These are phyloP conservation scores for Cichladusa arquata DNA, from an alignment of 2,113 vertebrate species.

Conservation along the genomic window DNA sequence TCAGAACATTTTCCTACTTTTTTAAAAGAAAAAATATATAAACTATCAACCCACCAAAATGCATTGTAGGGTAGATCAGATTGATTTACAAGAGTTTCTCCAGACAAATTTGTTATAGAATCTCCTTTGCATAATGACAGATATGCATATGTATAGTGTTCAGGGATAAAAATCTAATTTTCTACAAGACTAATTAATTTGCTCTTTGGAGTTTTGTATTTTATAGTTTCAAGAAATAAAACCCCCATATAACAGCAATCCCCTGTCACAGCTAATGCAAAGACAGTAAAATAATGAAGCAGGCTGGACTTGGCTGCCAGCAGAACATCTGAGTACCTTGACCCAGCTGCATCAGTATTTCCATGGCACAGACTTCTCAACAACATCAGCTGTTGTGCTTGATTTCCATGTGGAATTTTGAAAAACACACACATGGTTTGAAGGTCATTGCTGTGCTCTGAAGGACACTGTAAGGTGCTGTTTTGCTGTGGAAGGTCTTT, in stretches of 20 bases:
- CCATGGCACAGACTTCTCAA: not conserved
- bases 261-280: not conserved
- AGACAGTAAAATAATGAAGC: not conserved
- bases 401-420: not conserved
- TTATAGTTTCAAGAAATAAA: not conserved
- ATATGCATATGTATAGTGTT: not conserved
- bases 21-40: not conserved
- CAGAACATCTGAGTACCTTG: not conserved
- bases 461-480: not conserved
- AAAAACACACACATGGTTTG: not conserved
- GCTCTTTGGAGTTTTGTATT: not conserved
- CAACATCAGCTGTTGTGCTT: not conserved
- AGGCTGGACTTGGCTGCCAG: not conserved
- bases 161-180: not conserved
- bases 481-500: not conserved
- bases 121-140: not conserved
- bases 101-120: not conserved
- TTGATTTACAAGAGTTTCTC: not conserved
- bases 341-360: not conserved
- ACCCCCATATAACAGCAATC: not conserved
- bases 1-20: not conserved
- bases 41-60: not conserved
- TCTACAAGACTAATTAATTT: not conserved
- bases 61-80: not conserved
- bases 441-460: not conserved